Percentiles rank a stretch among this genome's conserved stretches.
Conservation (phyloP, 2,797 vertebrate genomes). For the Moxostoma hubbsi region DNA sequence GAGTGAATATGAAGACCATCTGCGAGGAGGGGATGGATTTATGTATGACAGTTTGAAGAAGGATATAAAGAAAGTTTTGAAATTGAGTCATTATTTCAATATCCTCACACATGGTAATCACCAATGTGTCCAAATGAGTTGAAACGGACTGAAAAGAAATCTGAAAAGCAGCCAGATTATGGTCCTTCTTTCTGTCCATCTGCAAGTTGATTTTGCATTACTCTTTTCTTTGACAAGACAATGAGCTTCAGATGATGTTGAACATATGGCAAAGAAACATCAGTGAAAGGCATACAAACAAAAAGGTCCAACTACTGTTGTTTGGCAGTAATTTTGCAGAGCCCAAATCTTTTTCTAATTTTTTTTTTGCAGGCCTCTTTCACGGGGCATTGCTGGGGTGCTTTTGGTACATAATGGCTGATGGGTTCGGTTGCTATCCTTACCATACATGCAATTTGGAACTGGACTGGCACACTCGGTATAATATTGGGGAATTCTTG, state of each 20-base stretch:
- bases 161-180: neutral
- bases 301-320: neutral
- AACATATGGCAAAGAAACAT: neutral
- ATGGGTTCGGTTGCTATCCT: slow-evolving; percentile 27
- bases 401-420: neutral
- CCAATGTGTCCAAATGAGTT: neutral
- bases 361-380: too few relatives aligned
- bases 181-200: neutral
- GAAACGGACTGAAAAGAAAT: neutral
- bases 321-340: neutral
- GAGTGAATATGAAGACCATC: neutral
- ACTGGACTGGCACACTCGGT: slow-evolving; percentile 5
- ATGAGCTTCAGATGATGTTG: slow-evolving; percentile 6
- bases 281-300: neutral
- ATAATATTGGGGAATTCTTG: slow-evolving; percentile 36
- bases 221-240: neutral
- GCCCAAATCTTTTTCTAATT: neutral
- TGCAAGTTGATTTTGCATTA: slow-evolving; percentile 3
- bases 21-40: neutral
- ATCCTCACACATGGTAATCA: slow-evolving; percentile 48
- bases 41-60: neutral
- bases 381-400: neutral
- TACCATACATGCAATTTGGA: slow-evolving; percentile 18
- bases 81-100: neutral
- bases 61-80: too few relatives aligned